Base-by-base conservation (phyloP, 2,888 invertebrate genomes). In the Mesorhabditis sp. region DNA sequence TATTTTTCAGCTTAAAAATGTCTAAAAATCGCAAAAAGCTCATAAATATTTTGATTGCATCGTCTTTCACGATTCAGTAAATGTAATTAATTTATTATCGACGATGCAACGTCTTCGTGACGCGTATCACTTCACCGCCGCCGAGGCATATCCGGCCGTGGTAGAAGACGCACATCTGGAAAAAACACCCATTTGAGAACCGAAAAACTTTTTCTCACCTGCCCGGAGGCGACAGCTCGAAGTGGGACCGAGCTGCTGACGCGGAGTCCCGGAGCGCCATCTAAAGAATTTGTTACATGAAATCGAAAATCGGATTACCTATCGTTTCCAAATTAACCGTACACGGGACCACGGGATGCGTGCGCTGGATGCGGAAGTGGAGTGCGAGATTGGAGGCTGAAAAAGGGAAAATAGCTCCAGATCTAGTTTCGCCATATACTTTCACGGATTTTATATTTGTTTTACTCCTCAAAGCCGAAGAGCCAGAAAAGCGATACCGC, bases 101-200 rank as follows among this genome's bases (percentile, higher is more conserved):
- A 28, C 28, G 28, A 28, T 42, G 71, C 42, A 76, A 66, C 42
- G 74, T 74, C 7, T 65, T 10, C 41, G 62, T 61, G 58, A 78
- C 70, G 61, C 61, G 44, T 4, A 69, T 5, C 15, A 84, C 78
- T 73, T 81, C 79, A 44, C 82, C 82, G 10, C 79, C 80, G 42
- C 84, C 84, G 4, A 83, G 71, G 66, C 84, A 84, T 45, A 76
- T 78, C 45, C 74, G 71, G 7, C 65, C 67, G 4, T 67, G 68
- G 72, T 84, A 84, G 73, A 84, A 83, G n/a, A 82, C 84, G 65
- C 82, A 83, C 88, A 93, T 95, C 81, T 93, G 90, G 87, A 95
- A 94, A 58, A 15, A 28, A 41, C 64, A 15, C n/a, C n/a, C n/a
- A n/a, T n/a, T n/a, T n/a, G n/a, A n/a, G n/a, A n/a, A n/a, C n/a